These are phyloP conservation scores for Erebia aethiops DNA, from an alignment of 2,888 invertebrate genomes.

Conservation along the genomic window DNA sequence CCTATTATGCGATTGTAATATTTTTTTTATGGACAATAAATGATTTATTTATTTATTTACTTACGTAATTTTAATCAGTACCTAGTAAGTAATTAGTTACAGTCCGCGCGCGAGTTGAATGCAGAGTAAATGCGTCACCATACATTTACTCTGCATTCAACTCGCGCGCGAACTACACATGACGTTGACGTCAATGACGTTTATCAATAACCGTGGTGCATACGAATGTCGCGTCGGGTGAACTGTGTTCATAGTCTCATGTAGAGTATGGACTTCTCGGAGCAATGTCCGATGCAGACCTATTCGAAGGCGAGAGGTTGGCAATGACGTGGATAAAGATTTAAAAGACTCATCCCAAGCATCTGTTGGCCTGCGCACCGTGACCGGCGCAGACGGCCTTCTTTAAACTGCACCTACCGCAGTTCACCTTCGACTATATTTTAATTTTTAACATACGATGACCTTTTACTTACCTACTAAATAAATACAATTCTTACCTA, in stretches of 20 bases:
- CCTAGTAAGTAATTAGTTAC: too few species aligned
- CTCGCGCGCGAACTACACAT: too few species aligned
- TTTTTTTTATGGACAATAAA: too few species aligned
- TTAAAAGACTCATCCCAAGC: conserved; percentile 49
- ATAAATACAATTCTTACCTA: background rate
- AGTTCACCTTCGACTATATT: conserved; percentile 35
- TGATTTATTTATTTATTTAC: too few species aligned
- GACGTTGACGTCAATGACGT: too few species aligned
- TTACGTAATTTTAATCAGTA: too few species aligned
- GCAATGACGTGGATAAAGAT: conserved; percentile 51
- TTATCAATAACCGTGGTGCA: background rate
- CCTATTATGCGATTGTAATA: too few species aligned
- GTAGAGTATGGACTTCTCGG: conserved; percentile 49
- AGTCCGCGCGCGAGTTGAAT: too few species aligned
- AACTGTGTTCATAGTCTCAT: conserved; percentile 19
- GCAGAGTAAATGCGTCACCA: too few species aligned
- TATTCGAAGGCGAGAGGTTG: conserved; percentile 43
- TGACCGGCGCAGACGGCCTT: conserved; percentile 28
- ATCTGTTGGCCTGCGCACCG: conserved; percentile 24
- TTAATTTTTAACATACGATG: conserved; percentile 31
- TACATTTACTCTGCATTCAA: too few species aligned
- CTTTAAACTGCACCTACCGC: conserved; percentile 30
- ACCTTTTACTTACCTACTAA: conserved; percentile 21
- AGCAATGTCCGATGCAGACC: conserved; percentile 53
- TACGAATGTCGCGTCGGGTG: background rate